A percentile compares a stretch with the other conserved stretches of the same genome.
These are phyloP conservation scores for Oncorhynchus nerka DNA, from an alignment of 2,113 vertebrate species.

Conservation along the genomic window DNA sequence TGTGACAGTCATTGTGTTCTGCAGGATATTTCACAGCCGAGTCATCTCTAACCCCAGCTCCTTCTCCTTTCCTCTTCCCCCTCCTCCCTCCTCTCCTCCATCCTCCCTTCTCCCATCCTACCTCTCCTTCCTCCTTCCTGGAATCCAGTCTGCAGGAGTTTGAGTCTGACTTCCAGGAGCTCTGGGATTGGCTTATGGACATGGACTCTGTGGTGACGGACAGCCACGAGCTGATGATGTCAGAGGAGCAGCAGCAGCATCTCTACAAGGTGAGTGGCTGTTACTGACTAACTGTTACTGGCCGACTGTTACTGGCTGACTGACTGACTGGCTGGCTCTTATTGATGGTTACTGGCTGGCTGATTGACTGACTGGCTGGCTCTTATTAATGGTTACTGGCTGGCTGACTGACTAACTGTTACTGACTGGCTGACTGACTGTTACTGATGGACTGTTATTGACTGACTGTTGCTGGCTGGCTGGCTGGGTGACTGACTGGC, in stretches of 20 bases:
- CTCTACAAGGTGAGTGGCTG: slow-evolving; percentile 89
- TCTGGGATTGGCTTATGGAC: slow-evolving; percentile 99
- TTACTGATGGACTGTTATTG: no score
- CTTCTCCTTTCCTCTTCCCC: no score
- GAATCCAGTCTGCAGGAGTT: slow-evolving; percentile 87
- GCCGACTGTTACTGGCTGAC: neutral
- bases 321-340: neutral
- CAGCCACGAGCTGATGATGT: slow-evolving; percentile 97
- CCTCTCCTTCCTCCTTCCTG: neutral
- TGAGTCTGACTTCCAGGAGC: slow-evolving; percentile 93
- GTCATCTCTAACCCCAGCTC: neutral
- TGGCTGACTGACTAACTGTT: no score
- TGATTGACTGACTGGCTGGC: no score
- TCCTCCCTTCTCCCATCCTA: neutral
- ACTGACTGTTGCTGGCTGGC: no score
- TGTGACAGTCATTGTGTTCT: neutral
- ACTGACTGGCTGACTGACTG: no score
- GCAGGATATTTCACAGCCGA: neutral
- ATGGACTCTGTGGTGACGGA: slow-evolving; percentile 95
- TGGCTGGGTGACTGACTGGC: no score
- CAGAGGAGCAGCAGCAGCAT: slow-evolving; percentile 94
- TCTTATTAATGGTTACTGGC: no score
- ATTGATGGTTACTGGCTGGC: no score
- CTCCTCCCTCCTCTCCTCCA: no score
- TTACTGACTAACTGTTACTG: neutral